These are phyloP conservation scores for Enteromius fasciolatus DNA, from an alignment of 2,797 vertebrate genomes.

Conservation along the genomic window DNA sequence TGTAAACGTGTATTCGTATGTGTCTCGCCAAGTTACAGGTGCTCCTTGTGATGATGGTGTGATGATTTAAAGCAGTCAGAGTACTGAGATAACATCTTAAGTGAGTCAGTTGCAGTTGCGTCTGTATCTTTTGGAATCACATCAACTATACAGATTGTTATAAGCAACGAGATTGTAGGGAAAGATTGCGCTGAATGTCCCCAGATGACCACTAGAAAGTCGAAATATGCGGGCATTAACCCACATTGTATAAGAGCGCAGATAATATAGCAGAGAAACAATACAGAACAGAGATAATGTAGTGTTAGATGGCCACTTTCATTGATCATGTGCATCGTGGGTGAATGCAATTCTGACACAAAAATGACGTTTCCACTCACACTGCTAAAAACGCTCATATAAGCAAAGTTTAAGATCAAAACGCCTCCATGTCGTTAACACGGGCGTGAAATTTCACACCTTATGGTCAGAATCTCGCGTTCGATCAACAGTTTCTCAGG, in stretches of 20 bases:
- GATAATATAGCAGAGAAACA: conserved; percentile 5
- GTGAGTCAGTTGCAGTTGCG: conserved; percentile 31
- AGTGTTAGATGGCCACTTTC: conserved; percentile 59
- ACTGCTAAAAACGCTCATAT: conserved; percentile 36
- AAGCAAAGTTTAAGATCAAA: conserved; percentile 57
- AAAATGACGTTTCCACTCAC: conserved; percentile 15
- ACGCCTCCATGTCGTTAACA: conserved; percentile 69
- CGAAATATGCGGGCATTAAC: conserved; percentile 39
- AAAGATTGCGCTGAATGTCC: conserved; percentile 41
- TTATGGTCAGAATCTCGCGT: conserved; percentile 64
- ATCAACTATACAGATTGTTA: conserved; percentile 37
- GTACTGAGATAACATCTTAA: conserved; percentile 46
- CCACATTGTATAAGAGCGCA: conserved; percentile 44
- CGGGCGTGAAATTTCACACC: conserved; percentile 67
- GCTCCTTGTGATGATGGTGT: conserved; percentile 20
- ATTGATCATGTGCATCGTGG: conserved; percentile 56
- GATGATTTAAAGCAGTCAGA: conserved; percentile 39
- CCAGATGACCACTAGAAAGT: conserved; percentile 31
- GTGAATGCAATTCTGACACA: conserved; percentile 35
- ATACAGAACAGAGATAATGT: conserved; percentile 34
- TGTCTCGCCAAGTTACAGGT: conserved; percentile 14
- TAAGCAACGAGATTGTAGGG: conserved; percentile 22
- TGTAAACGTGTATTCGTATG: conserved; percentile 15
- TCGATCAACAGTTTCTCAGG: conserved; percentile 67
- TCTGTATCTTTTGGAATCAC: conserved; percentile 42